Evolutionary conservation across 2,888 invertebrate species (phyloP).

Genomic region (Dynastes grantii): DNA sequence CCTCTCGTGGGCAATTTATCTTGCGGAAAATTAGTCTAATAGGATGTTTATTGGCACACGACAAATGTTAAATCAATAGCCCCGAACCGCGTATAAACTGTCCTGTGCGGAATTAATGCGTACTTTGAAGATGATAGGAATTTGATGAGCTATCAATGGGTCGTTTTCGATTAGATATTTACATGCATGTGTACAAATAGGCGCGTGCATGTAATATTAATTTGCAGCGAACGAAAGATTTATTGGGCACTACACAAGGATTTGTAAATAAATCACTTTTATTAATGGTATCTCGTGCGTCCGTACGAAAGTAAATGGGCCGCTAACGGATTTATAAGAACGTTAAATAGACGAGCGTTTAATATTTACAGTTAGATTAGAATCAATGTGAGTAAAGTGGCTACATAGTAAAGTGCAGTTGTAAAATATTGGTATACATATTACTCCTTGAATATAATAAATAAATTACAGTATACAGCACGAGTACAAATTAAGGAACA

Average conservation of each 20-base stretch:
- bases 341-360: neutral
- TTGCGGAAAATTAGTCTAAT: slow-evolving; percentile 45
- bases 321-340: slow-evolving; percentile 1
- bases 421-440: no score
- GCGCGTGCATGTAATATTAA: slow-evolving; percentile 18
- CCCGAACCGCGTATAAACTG: slow-evolving; percentile 1
- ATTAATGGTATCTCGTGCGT: slow-evolving; percentile 13
- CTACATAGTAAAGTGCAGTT: no score
- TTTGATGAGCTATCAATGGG: slow-evolving; percentile 21
- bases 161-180: neutral
- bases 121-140: slow-evolving; percentile 15
- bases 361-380: neutral
- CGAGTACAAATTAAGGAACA: no score
- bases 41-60: slow-evolving; percentile 43
- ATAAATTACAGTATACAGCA: no score
- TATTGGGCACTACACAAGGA: neutral
- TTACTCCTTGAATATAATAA: no score
- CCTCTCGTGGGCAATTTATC: slow-evolving; percentile 33
- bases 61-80: slow-evolving; percentile 42
- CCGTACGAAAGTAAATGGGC: neutral
- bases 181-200: neutral
- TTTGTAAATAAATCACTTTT: slow-evolving; percentile 24
- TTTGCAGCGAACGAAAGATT: neutral
- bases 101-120: slow-evolving; percentile 1
- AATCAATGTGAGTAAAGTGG: neutral